These are phyloP conservation scores for Thamnophis sirtalis DNA, from an alignment of 2,113 vertebrate genomes.

Conservation along the genomic window DNA sequence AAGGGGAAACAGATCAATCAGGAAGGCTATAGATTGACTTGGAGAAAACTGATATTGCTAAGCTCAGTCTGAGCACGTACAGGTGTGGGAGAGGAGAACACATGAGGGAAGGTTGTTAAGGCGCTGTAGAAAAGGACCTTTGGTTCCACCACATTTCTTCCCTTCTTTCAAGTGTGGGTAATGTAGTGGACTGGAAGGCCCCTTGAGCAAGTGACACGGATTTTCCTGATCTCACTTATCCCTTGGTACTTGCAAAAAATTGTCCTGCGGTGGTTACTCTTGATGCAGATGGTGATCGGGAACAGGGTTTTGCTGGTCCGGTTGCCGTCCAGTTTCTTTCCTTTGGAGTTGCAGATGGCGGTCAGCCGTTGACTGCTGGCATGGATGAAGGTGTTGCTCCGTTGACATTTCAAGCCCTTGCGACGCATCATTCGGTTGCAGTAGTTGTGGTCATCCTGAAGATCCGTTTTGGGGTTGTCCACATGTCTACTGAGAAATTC, in stretches of 20 bases:
- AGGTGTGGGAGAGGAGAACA: background rate
- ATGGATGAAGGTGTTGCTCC: background rate
- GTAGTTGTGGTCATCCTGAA: background rate
- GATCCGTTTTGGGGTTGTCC: background rate
- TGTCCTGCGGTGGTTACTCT: background rate
- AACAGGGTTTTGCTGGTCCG: constrained; percentile 5
- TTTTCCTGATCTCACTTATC: background rate
- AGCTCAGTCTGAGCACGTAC: background rate
- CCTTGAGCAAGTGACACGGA: background rate
- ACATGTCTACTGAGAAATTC: background rate
- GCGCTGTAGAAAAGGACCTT: no score
- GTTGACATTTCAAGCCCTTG: background rate
- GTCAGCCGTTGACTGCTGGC: background rate
- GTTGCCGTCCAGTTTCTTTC: background rate
- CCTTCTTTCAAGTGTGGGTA: background rate
- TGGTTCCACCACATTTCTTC: background rate
- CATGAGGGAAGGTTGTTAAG: background rate
- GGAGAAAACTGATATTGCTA: background rate
- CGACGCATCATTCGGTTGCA: background rate
- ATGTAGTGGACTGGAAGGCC: background rate
- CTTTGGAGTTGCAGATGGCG: background rate
- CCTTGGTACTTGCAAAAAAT: background rate
- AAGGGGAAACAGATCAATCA: background rate
- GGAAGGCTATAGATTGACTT: background rate
- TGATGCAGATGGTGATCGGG: constrained; percentile 1